Conservation (phyloP, 2,113 vertebrate species). For the Gopherus flavomarginatus region DNA sequence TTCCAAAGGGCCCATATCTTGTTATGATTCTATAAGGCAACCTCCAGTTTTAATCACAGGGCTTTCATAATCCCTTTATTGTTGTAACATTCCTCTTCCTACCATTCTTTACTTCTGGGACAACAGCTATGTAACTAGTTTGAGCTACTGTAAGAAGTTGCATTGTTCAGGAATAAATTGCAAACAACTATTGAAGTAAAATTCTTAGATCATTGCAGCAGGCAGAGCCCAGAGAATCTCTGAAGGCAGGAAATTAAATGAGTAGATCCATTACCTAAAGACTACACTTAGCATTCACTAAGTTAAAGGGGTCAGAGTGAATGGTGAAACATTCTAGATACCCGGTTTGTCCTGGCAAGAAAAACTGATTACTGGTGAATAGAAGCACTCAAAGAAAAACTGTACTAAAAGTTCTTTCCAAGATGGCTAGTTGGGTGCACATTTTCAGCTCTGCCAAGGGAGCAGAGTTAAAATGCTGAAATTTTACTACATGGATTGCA, state of each 20-base stretch:
- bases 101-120: not conserved
- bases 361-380: not conserved
- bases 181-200: not conserved
- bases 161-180: not conserved
- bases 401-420: not conserved
- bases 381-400: slow-evolving; percentile 5
- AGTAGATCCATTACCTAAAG: not conserved
- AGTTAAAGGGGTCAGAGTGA: not conserved
- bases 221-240: not conserved
- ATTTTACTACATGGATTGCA: not conserved
- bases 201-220: not conserved
- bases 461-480: not conserved
- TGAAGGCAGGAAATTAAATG: not conserved
- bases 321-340: not conserved
- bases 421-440: not conserved
- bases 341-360: not conserved
- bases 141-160: not conserved
- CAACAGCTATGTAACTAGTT: rapidly evolving
- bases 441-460: not conserved
- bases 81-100: not conserved
- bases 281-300: not conserved
- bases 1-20: not conserved
- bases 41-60: not conserved
- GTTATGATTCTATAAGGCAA: not conserved
- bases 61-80: not conserved